Evolutionary conservation across 2,797 vertebrate species (phyloP).

Genomic region (Vespertilio murinus): DNA sequence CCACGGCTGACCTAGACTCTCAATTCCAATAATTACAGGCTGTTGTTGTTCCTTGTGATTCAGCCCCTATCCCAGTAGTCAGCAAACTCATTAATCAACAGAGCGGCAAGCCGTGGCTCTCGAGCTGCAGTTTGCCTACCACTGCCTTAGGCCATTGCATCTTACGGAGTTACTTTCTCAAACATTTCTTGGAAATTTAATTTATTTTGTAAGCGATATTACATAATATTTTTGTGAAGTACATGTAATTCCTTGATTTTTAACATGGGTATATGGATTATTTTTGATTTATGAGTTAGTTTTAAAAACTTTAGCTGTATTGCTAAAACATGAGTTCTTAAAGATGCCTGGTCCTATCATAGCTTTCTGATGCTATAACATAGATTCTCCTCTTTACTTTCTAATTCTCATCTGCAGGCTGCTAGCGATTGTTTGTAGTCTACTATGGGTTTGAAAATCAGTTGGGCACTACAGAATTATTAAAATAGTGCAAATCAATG

Average conservation of each 20-base stretch:
- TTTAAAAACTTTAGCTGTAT: background rate
- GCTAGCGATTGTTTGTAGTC: background rate
- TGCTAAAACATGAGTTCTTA: background rate
- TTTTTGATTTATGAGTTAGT: background rate
- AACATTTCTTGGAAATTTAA: conserved; percentile 31
- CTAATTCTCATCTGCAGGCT: background rate
- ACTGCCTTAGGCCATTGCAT: background rate
- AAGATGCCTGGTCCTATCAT: background rate
- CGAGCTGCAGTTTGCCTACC: too few species aligned
- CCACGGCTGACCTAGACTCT: too few species aligned
- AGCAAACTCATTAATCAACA: too few species aligned
- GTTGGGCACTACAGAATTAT: background rate
- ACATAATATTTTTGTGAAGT: background rate
- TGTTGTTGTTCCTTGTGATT: too few species aligned
- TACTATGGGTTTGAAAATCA: conserved; percentile 11
- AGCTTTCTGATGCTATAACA: background rate
- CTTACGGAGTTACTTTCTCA: background rate
- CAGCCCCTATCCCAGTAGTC: background rate
- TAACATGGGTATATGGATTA: background rate
- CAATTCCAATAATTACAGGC: too few species aligned
- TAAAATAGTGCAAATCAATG: background rate
- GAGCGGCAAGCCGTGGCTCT: too few species aligned
- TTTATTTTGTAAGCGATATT: background rate
- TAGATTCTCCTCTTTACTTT: background rate
- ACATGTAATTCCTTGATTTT: background rate